Percentiles rank a stretch among this genome's conserved stretches.
Conservation (phyloP, 2,113 vertebrate species). For the Malaclemys terrapin region DNA sequence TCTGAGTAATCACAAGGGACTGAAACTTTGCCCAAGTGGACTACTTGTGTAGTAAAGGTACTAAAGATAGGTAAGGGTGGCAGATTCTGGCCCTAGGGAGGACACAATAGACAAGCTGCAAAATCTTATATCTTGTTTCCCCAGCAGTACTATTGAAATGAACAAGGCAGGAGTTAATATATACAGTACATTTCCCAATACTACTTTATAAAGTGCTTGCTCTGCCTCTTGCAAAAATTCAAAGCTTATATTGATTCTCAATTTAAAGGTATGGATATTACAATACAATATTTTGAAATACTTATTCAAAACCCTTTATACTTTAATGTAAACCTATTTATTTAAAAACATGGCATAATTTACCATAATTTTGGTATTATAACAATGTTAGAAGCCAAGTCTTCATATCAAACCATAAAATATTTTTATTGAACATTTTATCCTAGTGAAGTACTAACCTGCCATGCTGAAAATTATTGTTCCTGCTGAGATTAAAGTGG, state of each 20-base stretch:
- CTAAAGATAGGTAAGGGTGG: background rate
- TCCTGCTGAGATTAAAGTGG: slow-evolving; percentile 50
- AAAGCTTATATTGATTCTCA: background rate
- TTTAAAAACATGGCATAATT: slow-evolving; percentile 63
- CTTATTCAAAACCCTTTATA: background rate
- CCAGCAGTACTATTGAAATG: background rate
- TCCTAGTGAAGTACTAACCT: slow-evolving; percentile 46
- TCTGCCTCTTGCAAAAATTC: slow-evolving; percentile 13
- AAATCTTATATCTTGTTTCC: background rate
- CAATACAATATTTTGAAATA: background rate
- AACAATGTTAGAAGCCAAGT: slow-evolving; percentile 2
- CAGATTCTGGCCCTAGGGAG: background rate
- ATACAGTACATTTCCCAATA: background rate
- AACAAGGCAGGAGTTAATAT: fast-evolving
- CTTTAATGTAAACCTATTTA: background rate
- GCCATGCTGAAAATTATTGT: slow-evolving; percentile 42
- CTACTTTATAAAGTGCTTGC: slow-evolving; percentile 9
- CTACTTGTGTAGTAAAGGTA: background rate
- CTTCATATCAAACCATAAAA: slow-evolving; percentile 41
- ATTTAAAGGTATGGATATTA: slow-evolving; percentile 2
- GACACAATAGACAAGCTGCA: background rate
- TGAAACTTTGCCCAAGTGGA: background rate
- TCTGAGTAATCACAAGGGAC: background rate
- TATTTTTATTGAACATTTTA: slow-evolving; percentile 63
- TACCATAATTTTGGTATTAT: slow-evolving; percentile 12